Evolutionary conservation across 2,888 invertebrate genomes (phyloP), one percentile per base, ranked within the genome.

Genomic region (Orthosia gracilis): DNA sequence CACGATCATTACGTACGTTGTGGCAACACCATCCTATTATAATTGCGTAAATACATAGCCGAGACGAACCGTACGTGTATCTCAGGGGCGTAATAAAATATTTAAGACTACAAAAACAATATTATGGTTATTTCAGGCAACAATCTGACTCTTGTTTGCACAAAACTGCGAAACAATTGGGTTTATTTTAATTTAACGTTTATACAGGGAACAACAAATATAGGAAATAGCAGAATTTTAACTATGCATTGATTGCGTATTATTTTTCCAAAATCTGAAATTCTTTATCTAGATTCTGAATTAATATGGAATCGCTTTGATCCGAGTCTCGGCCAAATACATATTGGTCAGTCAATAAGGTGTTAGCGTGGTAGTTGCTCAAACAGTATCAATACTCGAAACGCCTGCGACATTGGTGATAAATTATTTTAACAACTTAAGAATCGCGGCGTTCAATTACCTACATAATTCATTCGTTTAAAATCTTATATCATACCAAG

Each of bases 1-100:
- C 67, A 64, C 74, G 78, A 81, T 82, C 69, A 68, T 82, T 82
- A 82, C 74, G 83, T 74, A 78, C 57, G 61, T 54, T 78, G 64
- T 54, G 23, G 74, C 74, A 74, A 74, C 69, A 78, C 74, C 64
- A 74, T 77, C 55, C 58, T 64, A 69, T 59, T 66, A 82, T 77
- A 77, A 82, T 82, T 82, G 73, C 78, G 68, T 77, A 80, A 82
- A 73, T 69, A 82, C 55, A 57, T 77, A 69, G 62, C 54, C 49
- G 59, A 78, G 83, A 81, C 57, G 59, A 74, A 68, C 63, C 58
- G 66, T 73, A 59, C 23, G 66, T 69, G 47, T 67, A 67, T 82
- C 73, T 78, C 58, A 73, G 80, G 61, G 57, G 40, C n/a, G 21
- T 73, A 54, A 58, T 78, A 62, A 66, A 73, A 78, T 67, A 78